Base-by-base conservation (phyloP, 2,888 invertebrate species). In the Abrostola tripartita region DNA sequence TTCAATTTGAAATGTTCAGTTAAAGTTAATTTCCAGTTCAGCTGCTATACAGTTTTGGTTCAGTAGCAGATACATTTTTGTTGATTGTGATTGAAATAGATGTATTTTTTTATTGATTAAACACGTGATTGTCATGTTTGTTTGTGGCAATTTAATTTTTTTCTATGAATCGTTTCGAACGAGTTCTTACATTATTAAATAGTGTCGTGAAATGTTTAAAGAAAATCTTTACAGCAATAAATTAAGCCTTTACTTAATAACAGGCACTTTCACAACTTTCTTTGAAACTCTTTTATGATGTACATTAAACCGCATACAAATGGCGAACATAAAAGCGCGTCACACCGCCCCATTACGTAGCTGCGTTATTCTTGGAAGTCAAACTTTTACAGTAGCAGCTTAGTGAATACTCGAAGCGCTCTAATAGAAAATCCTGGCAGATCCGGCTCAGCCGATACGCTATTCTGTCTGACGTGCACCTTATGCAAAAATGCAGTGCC, bases 401-500 rank as follows among this genome's bases (percentile, higher is more conserved):
- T 47, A 44, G 9, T 0, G 44, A 12, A 14, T 12, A 47, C 14
- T 47, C 10, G 14, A 47, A 58, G 38, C 37, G n/a, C 7, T 57
- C 1, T 10, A 37, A 53, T 57, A 56, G 56, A 60, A 73, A 68
- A 73, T 57, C n/a, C 24, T 37, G 5, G 37, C 53, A 14, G 42
- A 36, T 54, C 8, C 38, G 10, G 7, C n/a, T 47, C 59, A 41
- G n/a, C 36, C 7, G 10, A 7, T n/a, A 11, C 35, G 11, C 24
- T 49, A 35, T 37, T 38, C 38, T 44, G 40, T 50, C n/a, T 56
- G 24, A 41, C 6, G 10, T 36, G 12, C 14, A 37, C n/a, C 52
- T 61, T 68, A 54, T 44, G 36, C n/a, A 37, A 37, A n/a, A n/a
- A 6, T 6, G 4, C 41, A 37, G 54, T 54, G 8, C 24, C 11